Evolutionary conservation across 1,140 invertebrate species (phyloP).

Genomic region (Saccostrea cuccullata): DNA sequence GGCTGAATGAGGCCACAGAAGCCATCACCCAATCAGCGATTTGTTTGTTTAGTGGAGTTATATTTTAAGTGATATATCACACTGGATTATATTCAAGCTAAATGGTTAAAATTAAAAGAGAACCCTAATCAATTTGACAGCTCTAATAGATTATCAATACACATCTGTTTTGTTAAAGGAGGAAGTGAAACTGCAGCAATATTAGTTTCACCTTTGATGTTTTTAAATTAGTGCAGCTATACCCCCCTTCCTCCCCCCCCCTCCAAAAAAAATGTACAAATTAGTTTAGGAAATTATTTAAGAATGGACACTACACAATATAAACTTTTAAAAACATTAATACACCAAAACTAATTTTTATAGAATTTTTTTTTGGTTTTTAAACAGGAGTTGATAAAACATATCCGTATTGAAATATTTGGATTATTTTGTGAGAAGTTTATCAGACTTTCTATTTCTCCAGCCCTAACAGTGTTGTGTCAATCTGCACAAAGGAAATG

Average conservation of each 20-base stretch:
- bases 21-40: too few relatives aligned
- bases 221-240: background rate
- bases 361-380: too few relatives aligned
- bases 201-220: background rate
- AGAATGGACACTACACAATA: too few relatives aligned
- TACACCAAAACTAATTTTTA: too few relatives aligned
- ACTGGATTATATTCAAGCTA: background rate
- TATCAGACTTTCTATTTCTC: background rate
- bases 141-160: background rate
- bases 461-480: background rate
- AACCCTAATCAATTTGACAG: background rate
- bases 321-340: too few relatives aligned
- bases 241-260: background rate
- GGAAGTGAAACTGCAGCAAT: background rate
- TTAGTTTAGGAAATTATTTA: too few relatives aligned
- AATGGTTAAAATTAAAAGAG: background rate
- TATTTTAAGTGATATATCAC: background rate
- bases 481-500: conserved; percentile 27
- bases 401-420: too few relatives aligned
- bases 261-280: background rate
- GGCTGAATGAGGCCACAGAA: too few relatives aligned
- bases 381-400: too few relatives aligned
- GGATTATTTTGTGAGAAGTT: background rate
- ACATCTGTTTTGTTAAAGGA: background rate
- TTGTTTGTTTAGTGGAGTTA: background rate